Evolutionary conservation across 2,888 invertebrate species (phyloP).

Genomic region (Beris morrisii): DNA sequence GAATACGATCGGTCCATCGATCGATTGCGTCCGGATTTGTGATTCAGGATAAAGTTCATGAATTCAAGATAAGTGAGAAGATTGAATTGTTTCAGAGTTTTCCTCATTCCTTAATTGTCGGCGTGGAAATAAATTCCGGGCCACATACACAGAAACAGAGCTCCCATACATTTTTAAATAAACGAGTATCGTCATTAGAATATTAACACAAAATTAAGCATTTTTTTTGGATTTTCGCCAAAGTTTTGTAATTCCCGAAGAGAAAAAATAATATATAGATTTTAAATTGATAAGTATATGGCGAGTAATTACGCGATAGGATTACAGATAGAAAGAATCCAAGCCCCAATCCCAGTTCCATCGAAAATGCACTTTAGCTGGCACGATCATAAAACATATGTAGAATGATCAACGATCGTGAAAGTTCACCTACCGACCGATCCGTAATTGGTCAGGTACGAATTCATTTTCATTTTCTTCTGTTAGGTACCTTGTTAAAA

Average conservation of each 20-base stretch:
- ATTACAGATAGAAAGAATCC: neutral
- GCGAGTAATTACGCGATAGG: conserved; percentile 10
- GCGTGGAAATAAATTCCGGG: too few relatives aligned
- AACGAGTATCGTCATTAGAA: too few relatives aligned
- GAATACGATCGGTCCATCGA: too few relatives aligned
- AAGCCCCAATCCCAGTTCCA: neutral
- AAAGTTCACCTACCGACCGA: neutral
- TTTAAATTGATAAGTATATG: conserved; percentile 1
- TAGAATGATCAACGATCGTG: neutral
- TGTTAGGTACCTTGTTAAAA: neutral
- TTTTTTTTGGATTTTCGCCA: conserved; percentile 26
- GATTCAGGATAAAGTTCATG: too few relatives aligned
- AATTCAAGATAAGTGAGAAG: too few relatives aligned
- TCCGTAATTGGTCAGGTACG: conserved; percentile 11
- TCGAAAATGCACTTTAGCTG: conserved; percentile 10
- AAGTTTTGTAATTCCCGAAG: conserved; percentile 15
- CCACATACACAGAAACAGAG: too few relatives aligned
- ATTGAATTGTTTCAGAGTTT: too few relatives aligned
- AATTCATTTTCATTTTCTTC: neutral
- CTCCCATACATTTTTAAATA: too few relatives aligned
- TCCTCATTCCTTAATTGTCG: too few relatives aligned
- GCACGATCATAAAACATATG: neutral
- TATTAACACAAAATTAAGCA: neutral
- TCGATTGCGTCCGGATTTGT: too few relatives aligned
- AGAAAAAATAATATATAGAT: neutral